Base-by-base conservation (phyloP, 1,140 invertebrate species). In the Scaptomyza hsui region DNA sequence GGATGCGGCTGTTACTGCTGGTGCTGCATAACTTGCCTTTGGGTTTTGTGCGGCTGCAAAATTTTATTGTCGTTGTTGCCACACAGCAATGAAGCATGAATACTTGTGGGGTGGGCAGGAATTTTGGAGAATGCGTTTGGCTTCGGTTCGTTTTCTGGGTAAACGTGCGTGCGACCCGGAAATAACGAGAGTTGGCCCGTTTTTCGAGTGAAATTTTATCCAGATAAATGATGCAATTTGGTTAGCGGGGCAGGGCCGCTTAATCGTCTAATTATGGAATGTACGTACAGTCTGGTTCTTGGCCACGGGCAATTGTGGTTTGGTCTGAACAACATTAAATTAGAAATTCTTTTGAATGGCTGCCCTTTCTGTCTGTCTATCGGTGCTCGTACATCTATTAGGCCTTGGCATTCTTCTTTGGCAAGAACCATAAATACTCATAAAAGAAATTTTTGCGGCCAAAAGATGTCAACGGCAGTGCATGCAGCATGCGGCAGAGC, bases 141-240 rank as follows among this genome's bases (percentile, higher is more conserved):
- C 74, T 41, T 48, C 26, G 26, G 6, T n/a, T 61, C 61, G 16
- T 48, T 67, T 42, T 68, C 35, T 59, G 59, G 72, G 56, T 55
- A 76, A 77, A 67, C 53, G 68, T 73, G 72, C 60, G 72, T 79
- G 67, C 70, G 81, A 85, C 81, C 81, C 80, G 56, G 67, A 85
- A 76, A 83, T 21, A 51, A 51, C 24, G 9, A 13, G 9, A 13
- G 29, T 26, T 56, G 49, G 42, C 57, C 65, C 52, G 37, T 56
- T 56, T 49, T 51, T 35, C 16, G n/a, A 76, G 56, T 64, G 72
- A 85, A 85, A 86, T 81, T 65, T 67, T 64, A 85, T 76, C 60
- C 77, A 76, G 76, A 86, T 70, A 80, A 85, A 86, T 80, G 81
- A 85, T 86, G 81, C 81, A 85, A 85, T 83, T 86, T 53, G 9